A percentile compares a stretch with the other conserved stretches of the same genome.
These are phyloP conservation scores for Oncorhynchus mykiss DNA, from an alignment of 2,113 vertebrate genomes.

Conservation along the genomic window DNA sequence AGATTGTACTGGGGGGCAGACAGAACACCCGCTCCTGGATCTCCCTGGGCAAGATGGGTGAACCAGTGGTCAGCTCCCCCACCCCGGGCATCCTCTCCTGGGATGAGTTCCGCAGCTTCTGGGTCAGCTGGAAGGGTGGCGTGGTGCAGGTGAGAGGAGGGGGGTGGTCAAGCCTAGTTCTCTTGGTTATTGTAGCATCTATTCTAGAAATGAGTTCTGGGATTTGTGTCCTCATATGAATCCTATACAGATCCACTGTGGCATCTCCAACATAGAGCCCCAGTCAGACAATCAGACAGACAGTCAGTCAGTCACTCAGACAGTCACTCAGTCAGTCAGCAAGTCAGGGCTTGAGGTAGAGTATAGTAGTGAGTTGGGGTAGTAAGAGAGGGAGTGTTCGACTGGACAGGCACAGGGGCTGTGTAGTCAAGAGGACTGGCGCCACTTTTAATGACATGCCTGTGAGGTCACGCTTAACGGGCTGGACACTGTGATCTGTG, in stretches of 20 bases:
- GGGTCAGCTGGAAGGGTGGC: conserved; percentile 87
- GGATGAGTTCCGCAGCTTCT: conserved; percentile 93
- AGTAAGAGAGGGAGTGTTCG: neutral
- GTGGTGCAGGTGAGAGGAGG: conserved; percentile 76
- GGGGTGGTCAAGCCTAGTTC: too few relatives aligned
- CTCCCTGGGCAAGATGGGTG: conserved; percentile 85
- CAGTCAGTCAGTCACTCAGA: too few relatives aligned
- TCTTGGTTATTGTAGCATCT: too few relatives aligned
- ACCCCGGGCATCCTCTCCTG: conserved; percentile 86
- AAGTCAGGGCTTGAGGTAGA: neutral
- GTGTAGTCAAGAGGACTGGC: conserved; percentile 36
- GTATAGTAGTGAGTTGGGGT: neutral
- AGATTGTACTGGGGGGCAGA: conserved; percentile 86
- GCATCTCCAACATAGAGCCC: too few relatives aligned
- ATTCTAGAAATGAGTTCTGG: too few relatives aligned
- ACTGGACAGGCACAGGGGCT: neutral
- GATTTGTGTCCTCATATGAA: too few relatives aligned
- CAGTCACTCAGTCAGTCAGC: too few relatives aligned
- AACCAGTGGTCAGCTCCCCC: conserved; percentile 75
- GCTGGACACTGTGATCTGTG: conserved; percentile 55
- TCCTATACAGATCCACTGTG: too few relatives aligned
- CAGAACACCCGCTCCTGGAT: conserved; percentile 91
- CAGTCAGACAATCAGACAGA: too few relatives aligned
- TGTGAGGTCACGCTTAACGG: conserved; percentile 55
- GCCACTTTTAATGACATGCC: conserved; percentile 54